A percentile compares a stretch with the other conserved stretches of the same genome.
Conservation (phyloP, 2,888 invertebrate species). For the Drosophila merina region DNA sequence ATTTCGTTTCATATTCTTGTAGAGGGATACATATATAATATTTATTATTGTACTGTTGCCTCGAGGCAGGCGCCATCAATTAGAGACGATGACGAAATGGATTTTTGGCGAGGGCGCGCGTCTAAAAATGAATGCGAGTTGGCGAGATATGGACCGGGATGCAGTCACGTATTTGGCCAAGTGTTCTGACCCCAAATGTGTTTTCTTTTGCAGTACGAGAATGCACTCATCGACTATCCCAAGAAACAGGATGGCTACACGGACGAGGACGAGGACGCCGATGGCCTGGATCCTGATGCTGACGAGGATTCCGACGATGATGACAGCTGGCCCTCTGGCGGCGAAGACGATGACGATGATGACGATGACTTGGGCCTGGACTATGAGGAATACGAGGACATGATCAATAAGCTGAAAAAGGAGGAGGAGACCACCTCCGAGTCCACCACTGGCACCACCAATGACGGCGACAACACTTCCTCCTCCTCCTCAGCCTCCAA, state of each 20-base stretch:
- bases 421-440: conserved; percentile 10
- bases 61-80: conserved; percentile 62
- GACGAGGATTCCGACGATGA: conserved; percentile 52
- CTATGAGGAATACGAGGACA: conserved; percentile 60
- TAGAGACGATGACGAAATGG: conserved; percentile 60
- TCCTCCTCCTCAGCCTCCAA: conserved; percentile 55
- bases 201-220: conserved; percentile 69
- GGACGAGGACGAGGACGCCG: conserved; percentile 48
- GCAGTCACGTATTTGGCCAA: conserved; percentile 61
- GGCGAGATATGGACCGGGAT: background rate
- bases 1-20: background rate
- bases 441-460: conserved; percentile 8
- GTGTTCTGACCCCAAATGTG: conserved; percentile 61
- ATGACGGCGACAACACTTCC: conserved; percentile 28
- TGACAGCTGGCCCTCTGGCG: conserved; percentile 26
- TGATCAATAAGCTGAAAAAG: conserved; percentile 45
- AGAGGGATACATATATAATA: conserved; percentile 8
- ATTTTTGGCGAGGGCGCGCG: conserved; percentile 57
- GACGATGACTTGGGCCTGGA: conserved; percentile 44
- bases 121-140: conserved; percentile 59
- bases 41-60: conserved; percentile 3
- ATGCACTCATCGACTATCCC: conserved; percentile 76
- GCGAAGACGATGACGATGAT: conserved; percentile 23
- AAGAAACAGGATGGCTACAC: conserved; percentile 55
- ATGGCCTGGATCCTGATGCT: conserved; percentile 47